Percentiles rank a stretch among this genome's conserved stretches.
These are phyloP conservation scores for Eupithecia subumbrata DNA, from an alignment of 2,888 invertebrate species.

Conservation along the genomic window DNA sequence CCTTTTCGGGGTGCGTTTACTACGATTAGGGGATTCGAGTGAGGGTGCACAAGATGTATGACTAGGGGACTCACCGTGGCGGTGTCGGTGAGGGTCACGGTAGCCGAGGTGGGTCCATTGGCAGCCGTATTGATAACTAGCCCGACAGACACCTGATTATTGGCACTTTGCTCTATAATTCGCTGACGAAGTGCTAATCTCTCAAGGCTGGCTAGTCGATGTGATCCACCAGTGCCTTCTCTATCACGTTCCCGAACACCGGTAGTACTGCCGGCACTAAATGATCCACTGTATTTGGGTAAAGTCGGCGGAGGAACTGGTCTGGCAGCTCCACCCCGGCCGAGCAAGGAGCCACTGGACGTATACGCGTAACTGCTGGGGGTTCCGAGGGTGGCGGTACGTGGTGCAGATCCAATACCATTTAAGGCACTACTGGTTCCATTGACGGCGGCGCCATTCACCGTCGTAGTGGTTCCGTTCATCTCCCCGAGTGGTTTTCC, in stretches of 20 bases:
- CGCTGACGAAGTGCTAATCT: slow-evolving; percentile 92
- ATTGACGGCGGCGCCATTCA: slow-evolving; percentile 79
- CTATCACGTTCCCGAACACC: slow-evolving; percentile 86
- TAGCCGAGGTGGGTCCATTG: slow-evolving; percentile 76
- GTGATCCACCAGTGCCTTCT: slow-evolving; percentile 89
- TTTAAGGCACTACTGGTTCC: slow-evolving; percentile 76
- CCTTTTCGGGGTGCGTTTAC: slow-evolving; percentile 75
- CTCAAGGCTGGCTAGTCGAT: slow-evolving; percentile 91
- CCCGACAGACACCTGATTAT: slow-evolving; percentile 76
- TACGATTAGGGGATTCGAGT: slow-evolving; percentile 73
- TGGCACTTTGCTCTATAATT: slow-evolving; percentile 87
- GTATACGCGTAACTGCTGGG: slow-evolving; percentile 87
- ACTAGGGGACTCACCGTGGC: slow-evolving; percentile 83
- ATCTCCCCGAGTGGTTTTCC: slow-evolving; percentile 71
- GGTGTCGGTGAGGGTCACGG: slow-evolving; percentile 81
- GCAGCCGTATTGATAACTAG: slow-evolving; percentile 59
- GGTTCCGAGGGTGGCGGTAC: slow-evolving; percentile 79
- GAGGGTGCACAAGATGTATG: slow-evolving; percentile 76
- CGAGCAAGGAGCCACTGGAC: slow-evolving; percentile 85
- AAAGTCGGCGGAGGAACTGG: slow-evolving; percentile 91
- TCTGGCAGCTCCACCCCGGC: slow-evolving; percentile 85
- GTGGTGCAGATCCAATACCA: slow-evolving; percentile 76
- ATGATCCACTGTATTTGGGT: slow-evolving; percentile 91
- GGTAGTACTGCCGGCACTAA: slow-evolving; percentile 88
- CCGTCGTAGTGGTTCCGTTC: slow-evolving; percentile 84